These are phyloP conservation scores for Zalophus californianus DNA, from an alignment of 2,797 vertebrate genomes.

Conservation along the genomic window DNA sequence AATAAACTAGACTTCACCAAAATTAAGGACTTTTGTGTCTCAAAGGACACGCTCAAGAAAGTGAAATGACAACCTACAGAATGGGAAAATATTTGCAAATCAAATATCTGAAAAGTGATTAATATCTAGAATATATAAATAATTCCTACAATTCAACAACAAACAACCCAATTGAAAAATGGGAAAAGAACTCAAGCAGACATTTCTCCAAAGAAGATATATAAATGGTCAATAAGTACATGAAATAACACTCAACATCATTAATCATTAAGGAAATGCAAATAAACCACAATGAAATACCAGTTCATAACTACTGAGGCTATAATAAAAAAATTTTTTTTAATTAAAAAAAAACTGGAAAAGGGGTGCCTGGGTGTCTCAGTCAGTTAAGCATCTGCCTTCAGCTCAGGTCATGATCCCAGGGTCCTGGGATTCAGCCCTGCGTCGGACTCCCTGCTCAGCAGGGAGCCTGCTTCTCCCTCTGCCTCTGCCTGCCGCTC, in stretches of 20 bases:
- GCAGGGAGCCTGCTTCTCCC: too few species aligned
- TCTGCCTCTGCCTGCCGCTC: too few species aligned
- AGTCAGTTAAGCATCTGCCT: too few species aligned
- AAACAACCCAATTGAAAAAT: slow-evolving; percentile 25
- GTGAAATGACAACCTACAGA: not conserved
- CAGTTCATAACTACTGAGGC: not conserved
- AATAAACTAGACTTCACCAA: not conserved
- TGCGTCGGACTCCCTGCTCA: too few species aligned
- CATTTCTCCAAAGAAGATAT: not conserved
- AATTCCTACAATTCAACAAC: slow-evolving; percentile 19
- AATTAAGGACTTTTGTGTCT: slow-evolving; percentile 1
- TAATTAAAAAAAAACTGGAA: not conserved
- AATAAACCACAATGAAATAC: slow-evolving; percentile 18
- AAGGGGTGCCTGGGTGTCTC: too few species aligned
- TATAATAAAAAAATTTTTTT: not conserved
- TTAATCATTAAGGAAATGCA: not conserved
- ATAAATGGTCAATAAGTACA: not conserved
- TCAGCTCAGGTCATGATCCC: too few species aligned
- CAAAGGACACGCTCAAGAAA: not conserved
- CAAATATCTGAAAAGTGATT: not conserved
- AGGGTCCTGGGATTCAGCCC: too few species aligned
- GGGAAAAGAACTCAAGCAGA: not conserved
- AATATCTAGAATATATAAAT: not conserved
- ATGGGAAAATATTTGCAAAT: slow-evolving; percentile 12
- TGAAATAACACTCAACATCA: not conserved